Evolutionary conservation across 2,113 vertebrate genomes (phyloP).

Genomic region (Sterrhoptilus dennistouni): DNA sequence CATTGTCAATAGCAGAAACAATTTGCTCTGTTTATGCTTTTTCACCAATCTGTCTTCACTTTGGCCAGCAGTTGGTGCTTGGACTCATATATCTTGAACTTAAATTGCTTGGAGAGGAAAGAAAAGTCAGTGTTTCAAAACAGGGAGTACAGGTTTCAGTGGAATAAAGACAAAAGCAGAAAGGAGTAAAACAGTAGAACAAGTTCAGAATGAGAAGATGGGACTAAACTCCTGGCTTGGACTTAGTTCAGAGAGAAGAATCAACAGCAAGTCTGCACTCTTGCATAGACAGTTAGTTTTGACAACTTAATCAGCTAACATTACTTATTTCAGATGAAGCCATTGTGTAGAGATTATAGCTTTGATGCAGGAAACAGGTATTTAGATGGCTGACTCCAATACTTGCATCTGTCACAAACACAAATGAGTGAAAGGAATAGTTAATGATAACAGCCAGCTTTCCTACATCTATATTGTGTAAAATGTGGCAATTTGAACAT

Average conservation of each 20-base stretch:
- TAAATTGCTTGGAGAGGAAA: background rate
- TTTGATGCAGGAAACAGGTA: background rate
- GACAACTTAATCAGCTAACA: background rate
- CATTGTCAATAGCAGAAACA: background rate
- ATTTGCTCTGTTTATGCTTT: background rate
- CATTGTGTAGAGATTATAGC: background rate
- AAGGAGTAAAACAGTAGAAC: background rate
- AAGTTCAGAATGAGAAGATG: background rate
- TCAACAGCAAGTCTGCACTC: background rate
- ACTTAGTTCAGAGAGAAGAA: background rate
- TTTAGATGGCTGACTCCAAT: background rate
- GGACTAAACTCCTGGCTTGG: background rate
- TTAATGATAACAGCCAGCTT: background rate
- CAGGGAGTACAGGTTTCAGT: background rate
- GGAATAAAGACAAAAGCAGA: background rate
- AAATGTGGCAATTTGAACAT: background rate
- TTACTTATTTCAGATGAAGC: background rate
- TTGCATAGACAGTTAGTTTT: background rate
- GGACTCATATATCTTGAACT: background rate
- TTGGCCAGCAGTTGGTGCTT: background rate
- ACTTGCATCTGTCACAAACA: background rate
- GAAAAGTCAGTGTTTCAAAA: background rate
- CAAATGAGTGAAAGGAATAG: background rate
- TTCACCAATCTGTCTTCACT: background rate
- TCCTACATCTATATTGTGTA: background rate